A percentile compares a stretch with the other conserved stretches of the same genome.
Evolutionary conservation across 2,797 vertebrate genomes (phyloP).

Genomic region (Lacerta viridis): DNA sequence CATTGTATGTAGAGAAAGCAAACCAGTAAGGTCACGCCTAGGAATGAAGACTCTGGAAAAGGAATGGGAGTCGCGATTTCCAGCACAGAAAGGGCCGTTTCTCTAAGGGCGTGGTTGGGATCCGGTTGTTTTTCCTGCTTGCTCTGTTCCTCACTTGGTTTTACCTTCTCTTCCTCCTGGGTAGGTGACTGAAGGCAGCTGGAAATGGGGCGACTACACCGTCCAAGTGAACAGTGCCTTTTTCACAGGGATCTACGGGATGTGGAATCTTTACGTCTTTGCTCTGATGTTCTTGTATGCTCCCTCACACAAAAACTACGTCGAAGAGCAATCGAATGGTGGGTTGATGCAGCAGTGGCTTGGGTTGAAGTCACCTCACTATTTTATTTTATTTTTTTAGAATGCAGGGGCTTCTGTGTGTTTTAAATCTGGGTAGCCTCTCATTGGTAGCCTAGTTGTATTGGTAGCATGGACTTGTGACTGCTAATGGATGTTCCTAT

Average conservation of each 20-base stretch:
- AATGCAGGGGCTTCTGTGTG: accelerated
- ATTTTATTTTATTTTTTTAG: accelerated
- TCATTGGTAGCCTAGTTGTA: neutral
- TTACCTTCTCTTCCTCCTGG: neutral
- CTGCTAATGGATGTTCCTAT: neutral
- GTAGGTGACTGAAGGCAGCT: conserved; percentile 96
- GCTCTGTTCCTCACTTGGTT: neutral
- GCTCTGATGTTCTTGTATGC: conserved; percentile 98
- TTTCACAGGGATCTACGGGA: conserved; percentile 98
- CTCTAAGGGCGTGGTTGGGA: neutral
- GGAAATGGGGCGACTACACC: conserved; percentile 93
- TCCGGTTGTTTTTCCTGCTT: neutral
- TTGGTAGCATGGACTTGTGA: neutral
- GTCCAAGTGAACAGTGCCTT: conserved; percentile 97
- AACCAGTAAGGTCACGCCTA: neutral
- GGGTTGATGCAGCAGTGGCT: conserved; percentile 46
- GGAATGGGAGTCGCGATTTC: neutral
- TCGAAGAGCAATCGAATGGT: conserved; percentile 91
- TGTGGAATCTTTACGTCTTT: conserved; percentile 99
- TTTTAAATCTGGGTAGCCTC: neutral
- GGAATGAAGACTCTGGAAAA: neutral
- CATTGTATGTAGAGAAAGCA: neutral
- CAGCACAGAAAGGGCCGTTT: neutral
- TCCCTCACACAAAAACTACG: conserved; percentile 96
- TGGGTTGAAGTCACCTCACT: neutral